Conservation (phyloP, 1,140 invertebrate genomes). For the Drosophila lowei region DNA sequence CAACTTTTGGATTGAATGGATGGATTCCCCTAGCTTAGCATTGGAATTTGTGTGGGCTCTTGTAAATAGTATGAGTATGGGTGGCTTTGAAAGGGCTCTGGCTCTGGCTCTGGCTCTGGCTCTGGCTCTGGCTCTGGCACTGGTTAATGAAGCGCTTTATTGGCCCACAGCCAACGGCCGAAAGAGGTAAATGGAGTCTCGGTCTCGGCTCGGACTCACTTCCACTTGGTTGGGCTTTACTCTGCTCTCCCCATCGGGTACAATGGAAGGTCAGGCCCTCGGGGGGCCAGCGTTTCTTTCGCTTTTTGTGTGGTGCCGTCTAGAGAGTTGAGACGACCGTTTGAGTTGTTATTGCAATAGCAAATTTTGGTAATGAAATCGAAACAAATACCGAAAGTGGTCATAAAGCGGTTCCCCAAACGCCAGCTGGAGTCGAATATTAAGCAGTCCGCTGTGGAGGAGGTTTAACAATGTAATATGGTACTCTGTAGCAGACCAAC, state of each 20-base stretch:
- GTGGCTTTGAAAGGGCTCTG: neutral
- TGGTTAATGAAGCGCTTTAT: slow-evolving; percentile 68
- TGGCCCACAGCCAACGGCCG: slow-evolving; percentile 52
- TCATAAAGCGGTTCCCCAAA: slow-evolving; percentile 30
- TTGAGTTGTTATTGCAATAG: slow-evolving; percentile 65
- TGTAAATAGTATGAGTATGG: too few species aligned
- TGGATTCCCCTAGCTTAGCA: slow-evolving; percentile 18
- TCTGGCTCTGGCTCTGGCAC: slow-evolving; percentile 21
- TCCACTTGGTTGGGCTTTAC: slow-evolving; percentile 22
- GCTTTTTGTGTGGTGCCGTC: neutral
- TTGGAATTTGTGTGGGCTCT: slow-evolving; percentile 29
- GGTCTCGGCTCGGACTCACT: slow-evolving; percentile 10
- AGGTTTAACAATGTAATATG: neutral
- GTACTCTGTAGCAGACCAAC: neutral
- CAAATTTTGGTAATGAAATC: slow-evolving; percentile 65
- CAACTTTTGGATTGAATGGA: slow-evolving; percentile 29
- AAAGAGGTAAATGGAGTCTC: slow-evolving; percentile 42
- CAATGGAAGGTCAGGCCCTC: slow-evolving; percentile 49
- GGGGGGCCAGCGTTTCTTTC: slow-evolving; percentile 24
- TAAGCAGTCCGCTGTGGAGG: slow-evolving; percentile 2
- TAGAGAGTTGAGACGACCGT: slow-evolving; percentile 21
- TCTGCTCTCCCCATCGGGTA: slow-evolving; percentile 15
- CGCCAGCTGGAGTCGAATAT: slow-evolving; percentile 4
- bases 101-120: slow-evolving; percentile 15
- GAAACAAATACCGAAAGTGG: slow-evolving; percentile 38